phyloP scores from a whole-genome alignment of 2,888 invertebrate genomes.

The Aspidapion aeneum region DNA sequence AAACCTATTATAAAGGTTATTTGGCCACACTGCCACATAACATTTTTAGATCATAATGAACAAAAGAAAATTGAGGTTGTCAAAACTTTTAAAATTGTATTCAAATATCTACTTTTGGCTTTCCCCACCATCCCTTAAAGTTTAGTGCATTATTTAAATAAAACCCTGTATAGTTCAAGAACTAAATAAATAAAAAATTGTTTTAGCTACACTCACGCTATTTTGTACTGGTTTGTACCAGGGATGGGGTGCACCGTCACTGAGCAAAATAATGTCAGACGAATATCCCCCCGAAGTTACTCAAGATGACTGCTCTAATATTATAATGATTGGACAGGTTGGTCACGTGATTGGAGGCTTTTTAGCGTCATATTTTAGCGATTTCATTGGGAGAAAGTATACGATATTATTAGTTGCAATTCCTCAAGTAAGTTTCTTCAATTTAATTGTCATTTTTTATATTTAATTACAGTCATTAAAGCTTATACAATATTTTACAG shows the following conservation, averaged over 20 bases:
- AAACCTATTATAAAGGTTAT: too few species aligned
- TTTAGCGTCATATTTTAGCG: conserved; percentile 25
- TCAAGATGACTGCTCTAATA: conserved; percentile 31
- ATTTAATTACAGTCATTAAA: conserved; percentile 11
- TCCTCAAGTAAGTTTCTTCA: conserved; percentile 29
- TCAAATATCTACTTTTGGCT: too few species aligned
- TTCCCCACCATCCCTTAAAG: too few species aligned
- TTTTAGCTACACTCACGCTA: conserved; percentile 29
- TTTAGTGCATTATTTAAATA: too few species aligned
- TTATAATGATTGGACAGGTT: conserved; percentile 28
- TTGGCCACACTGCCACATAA: too few species aligned
- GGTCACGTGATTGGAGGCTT: conserved; percentile 31
- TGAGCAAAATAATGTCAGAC: conserved; percentile 28
- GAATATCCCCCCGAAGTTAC: conserved; percentile 30
- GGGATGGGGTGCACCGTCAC: conserved; percentile 32
- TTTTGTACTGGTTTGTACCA: conserved; percentile 29
- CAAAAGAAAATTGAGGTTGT: too few species aligned
- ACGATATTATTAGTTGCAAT: conserved; percentile 27
- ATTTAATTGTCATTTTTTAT: too few species aligned
- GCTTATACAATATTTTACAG: too few species aligned
- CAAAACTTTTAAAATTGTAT: too few species aligned
- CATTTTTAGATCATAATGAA: too few species aligned
- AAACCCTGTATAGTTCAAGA: too few species aligned
- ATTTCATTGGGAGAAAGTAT: conserved; percentile 31
- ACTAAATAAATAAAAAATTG: too few species aligned